Evolutionary conservation across 2,888 invertebrate genomes (phyloP), one percentile per base, ranked within the genome.

Genomic region (Melinaea marsaeus): DNA sequence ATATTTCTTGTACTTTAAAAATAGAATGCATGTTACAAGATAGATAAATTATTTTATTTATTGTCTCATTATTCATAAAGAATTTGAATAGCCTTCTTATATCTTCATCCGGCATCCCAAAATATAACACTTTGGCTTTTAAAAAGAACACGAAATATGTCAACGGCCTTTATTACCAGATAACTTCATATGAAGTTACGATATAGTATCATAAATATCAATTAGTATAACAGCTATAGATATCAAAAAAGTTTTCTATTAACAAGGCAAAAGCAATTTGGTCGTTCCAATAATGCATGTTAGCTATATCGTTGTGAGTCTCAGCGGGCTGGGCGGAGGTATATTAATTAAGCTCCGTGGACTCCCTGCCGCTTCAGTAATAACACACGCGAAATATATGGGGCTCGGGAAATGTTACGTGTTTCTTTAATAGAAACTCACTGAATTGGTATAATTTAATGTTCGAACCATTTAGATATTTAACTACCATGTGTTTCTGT

Each of bases 321-420:
- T 86, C 87, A 69, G 73, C 68, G 87, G 88, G 79, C 83, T 75
- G 83, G 87, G 85, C 78, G 84, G 83, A 80, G 83, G 88, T 84
- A 85, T 86, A 88, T 88, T 88, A 90, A 90, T 90, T 90, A 90
- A 90, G 87, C 84, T 79, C 85, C 80, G 87, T 85, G 74, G 78
- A 72, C 80, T 71, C 81, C 83, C 86, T 77, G 80, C 77, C 71
- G 86, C 77, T 79, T 64, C 72, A 73, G 79, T 85, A 86, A 85
- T 86, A 84, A 81, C 81, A 78, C 82, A 83, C 80, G 82, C 81
- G 80, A 81, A 81, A 81, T 80, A 79, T 78, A 76, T 81, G 74
- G 51, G 7, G 2, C 51, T 32, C 9, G 0, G 32, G 32, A 46
- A 46, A 51, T 7, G 51, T 51, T 51, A 51, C 13, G 32, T 47